Conservation (phyloP, 2,888 invertebrate genomes). For the Cephus nigrinus region DNA sequence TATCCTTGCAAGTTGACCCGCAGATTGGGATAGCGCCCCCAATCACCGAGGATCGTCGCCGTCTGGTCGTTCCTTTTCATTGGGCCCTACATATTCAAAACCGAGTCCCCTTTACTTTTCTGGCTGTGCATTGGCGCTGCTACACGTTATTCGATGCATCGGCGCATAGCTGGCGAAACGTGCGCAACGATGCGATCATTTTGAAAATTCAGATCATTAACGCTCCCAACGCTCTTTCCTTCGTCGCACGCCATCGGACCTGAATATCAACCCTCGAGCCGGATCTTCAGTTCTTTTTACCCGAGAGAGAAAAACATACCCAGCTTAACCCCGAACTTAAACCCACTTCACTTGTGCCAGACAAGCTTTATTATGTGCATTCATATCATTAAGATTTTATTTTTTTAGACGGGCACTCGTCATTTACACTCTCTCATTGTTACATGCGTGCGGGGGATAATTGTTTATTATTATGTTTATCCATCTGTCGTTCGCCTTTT, state of each 20-base stretch:
- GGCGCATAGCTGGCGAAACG: background rate
- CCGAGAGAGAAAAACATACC: background rate
- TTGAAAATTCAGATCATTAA: background rate
- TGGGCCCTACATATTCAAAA: background rate
- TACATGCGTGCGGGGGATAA: background rate
- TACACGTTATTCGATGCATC: no score
- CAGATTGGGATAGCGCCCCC: slow-evolving; percentile 15
- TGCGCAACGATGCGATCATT: background rate
- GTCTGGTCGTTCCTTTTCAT: slow-evolving; percentile 4
- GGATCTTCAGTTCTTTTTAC: background rate
- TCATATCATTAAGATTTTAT: background rate
- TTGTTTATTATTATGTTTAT: background rate
- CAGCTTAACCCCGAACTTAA: background rate
- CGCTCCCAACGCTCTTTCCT: background rate
- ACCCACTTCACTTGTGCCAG: background rate
- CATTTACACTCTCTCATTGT: background rate
- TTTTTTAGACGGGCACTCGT: background rate
- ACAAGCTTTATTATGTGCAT: background rate
- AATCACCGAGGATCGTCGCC: background rate
- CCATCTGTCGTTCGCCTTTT: background rate
- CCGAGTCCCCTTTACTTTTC: background rate
- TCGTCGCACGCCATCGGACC: background rate
- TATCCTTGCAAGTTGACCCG: slow-evolving; percentile 26
- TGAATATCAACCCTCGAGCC: background rate
- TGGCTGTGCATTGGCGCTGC: background rate